These are phyloP conservation scores for Melanotaenia trifasciata DNA, from an alignment of 2,797 vertebrate species.

Conservation along the genomic window DNA sequence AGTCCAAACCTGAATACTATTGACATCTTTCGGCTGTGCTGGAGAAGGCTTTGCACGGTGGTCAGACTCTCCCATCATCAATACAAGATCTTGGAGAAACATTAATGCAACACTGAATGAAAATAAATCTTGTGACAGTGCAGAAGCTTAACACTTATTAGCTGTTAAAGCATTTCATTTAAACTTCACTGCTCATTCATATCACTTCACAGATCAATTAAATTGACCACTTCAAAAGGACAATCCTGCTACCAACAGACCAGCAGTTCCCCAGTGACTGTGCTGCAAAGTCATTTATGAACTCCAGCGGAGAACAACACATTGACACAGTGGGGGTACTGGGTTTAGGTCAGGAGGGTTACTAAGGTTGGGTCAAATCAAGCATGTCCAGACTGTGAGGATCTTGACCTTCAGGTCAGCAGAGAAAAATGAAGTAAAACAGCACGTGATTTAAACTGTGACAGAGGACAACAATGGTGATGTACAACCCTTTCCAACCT, in stretches of 20 bases:
- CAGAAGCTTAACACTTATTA: too few relatives aligned
- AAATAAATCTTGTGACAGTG: too few relatives aligned
- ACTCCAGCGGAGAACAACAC: constrained; percentile 42
- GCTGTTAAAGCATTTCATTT: too few relatives aligned
- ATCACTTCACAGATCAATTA: constrained; percentile 36
- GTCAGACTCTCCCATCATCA: too few relatives aligned
- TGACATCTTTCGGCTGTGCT: too few relatives aligned
- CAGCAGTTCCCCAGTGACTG: neutral
- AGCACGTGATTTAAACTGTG: constrained; percentile 23
- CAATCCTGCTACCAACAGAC: constrained; percentile 10
- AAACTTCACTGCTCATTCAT: neutral
- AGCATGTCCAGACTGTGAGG: constrained; percentile 36
- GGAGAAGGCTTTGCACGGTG: too few relatives aligned
- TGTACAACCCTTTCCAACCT: neutral
- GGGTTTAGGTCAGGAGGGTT: constrained; percentile 48
- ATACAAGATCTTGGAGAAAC: too few relatives aligned
- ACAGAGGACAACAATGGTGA: neutral
- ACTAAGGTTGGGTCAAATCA: constrained; percentile 56
- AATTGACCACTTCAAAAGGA: constrained; percentile 29
- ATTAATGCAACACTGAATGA: too few relatives aligned
- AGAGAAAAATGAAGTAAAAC: constrained; percentile 56
- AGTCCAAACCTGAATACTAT: too few relatives aligned
- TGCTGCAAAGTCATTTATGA: constrained; percentile 60
- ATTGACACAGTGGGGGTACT: constrained; percentile 34
- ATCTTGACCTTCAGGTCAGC: constrained; percentile 53